These are phyloP conservation scores for Syndactyla subalaris DNA, from an alignment of 2,797 vertebrate genomes.

Conservation along the genomic window DNA sequence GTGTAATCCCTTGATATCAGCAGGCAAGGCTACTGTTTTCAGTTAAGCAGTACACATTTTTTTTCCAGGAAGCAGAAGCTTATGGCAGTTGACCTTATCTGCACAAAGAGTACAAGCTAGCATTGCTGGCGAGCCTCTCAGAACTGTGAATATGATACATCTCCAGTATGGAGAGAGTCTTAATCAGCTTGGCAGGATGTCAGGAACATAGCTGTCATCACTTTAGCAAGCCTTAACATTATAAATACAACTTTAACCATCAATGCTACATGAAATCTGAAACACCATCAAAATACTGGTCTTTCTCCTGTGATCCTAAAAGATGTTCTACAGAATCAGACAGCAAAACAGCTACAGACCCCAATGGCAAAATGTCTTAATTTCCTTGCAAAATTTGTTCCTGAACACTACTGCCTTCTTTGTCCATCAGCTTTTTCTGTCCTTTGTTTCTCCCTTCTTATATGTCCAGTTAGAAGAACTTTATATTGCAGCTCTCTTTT, in stretches of 20 bases:
- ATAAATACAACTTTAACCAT: background rate
- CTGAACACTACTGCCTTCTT: background rate
- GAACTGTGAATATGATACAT: background rate
- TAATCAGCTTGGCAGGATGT: conserved; percentile 23
- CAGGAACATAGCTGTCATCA: conserved; percentile 6
- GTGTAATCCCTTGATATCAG: background rate
- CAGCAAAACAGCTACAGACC: background rate
- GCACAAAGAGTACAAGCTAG: background rate
- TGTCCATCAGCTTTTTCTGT: background rate
- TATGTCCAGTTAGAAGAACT: background rate
- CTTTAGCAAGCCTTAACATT: background rate
- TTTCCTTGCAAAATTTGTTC: background rate
- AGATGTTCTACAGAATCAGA: background rate
- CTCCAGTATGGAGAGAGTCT: background rate
- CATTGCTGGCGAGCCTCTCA: background rate
- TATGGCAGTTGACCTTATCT: background rate
- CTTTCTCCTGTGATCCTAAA: background rate
- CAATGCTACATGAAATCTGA: background rate
- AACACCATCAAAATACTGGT: background rate
- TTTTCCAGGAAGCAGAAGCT: background rate
- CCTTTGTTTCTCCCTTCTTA: background rate
- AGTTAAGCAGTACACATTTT: background rate
- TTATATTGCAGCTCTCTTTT: background rate
- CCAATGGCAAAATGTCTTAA: background rate
- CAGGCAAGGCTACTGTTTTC: background rate